phyloP scores from a whole-genome alignment of 2,113 vertebrate species.

The Cichladusa arquata region DNA sequence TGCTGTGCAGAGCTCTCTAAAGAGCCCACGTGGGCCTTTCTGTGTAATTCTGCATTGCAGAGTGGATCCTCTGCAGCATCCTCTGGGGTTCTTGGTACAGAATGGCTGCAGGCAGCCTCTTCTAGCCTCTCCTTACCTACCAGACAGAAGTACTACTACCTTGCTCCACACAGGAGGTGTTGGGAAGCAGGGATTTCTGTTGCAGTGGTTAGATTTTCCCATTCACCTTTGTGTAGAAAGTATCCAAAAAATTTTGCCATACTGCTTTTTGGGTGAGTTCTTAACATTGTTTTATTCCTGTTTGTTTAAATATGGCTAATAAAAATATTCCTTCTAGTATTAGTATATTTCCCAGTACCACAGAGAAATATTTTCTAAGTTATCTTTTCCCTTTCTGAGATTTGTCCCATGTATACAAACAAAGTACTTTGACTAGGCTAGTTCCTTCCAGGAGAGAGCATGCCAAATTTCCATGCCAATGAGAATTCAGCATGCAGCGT shows the following conservation, averaged over 20 bases:
- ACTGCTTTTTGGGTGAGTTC: background rate
- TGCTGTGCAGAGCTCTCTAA: slow-evolving; percentile 43
- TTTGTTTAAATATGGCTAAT: background rate
- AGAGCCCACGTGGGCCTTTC: slow-evolving; percentile 1
- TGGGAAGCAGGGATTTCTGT: background rate
- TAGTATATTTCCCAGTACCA: background rate
- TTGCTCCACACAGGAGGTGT: background rate
- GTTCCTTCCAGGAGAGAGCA: background rate
- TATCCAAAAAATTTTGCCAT: background rate
- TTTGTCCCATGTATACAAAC: background rate
- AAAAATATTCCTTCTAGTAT: background rate
- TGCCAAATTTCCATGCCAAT: background rate
- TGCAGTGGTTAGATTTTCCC: background rate
- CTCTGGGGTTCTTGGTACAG: background rate
- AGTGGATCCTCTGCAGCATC: background rate
- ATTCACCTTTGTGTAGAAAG: background rate
- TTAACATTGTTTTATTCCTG: background rate
- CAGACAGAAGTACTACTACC: background rate
- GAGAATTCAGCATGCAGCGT: background rate
- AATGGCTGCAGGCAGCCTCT: background rate
- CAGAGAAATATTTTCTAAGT: background rate
- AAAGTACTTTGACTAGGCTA: background rate
- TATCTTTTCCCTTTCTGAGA: background rate
- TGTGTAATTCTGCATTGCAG: background rate
- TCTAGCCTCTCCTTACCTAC: background rate